Conservation (phyloP, 2,113 vertebrate species). For the Syngnathus floridae region DNA sequence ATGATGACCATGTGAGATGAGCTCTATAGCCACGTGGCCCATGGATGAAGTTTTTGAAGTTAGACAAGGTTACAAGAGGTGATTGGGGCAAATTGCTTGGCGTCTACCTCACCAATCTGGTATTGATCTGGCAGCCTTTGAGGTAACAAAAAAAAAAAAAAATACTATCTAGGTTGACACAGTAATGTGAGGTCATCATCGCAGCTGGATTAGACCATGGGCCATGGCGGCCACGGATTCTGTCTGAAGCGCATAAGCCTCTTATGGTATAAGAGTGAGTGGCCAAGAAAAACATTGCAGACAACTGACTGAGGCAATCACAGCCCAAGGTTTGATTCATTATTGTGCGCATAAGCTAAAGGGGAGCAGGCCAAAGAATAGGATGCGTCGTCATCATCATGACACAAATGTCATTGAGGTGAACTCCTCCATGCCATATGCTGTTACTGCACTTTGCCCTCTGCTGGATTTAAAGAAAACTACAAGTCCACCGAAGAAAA, state of each 20-base stretch:
- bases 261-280: conserved; percentile 28
- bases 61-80: conserved; percentile 18
- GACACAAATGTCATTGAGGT: conserved; percentile 29
- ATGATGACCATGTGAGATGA: conserved; percentile 21
- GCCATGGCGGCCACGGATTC: conserved; percentile 1
- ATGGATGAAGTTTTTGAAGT: conserved; percentile 17
- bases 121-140: conserved; percentile 14
- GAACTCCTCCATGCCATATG: conserved; percentile 17
- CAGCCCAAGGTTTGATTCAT: conserved; percentile 2
- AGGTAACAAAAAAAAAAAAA: neutral
- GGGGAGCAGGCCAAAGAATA: conserved; percentile 8
- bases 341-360: conserved; percentile 9
- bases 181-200: conserved; percentile 21
- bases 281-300: conserved; percentile 34
- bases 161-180: neutral
- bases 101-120: conserved; percentile 7
- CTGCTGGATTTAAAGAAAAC: neutral
- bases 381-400: conserved; percentile 15
- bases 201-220: conserved; percentile 22
- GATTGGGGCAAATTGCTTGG: conserved; percentile 6
- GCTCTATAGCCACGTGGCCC: neutral
- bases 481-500: neutral
- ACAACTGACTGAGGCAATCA: conserved; percentile 9
- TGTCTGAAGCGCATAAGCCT: conserved; percentile 34
- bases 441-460: conserved; percentile 10